Base-by-base conservation (phyloP, 2,888 invertebrate genomes). In the Tipula lateralis region DNA sequence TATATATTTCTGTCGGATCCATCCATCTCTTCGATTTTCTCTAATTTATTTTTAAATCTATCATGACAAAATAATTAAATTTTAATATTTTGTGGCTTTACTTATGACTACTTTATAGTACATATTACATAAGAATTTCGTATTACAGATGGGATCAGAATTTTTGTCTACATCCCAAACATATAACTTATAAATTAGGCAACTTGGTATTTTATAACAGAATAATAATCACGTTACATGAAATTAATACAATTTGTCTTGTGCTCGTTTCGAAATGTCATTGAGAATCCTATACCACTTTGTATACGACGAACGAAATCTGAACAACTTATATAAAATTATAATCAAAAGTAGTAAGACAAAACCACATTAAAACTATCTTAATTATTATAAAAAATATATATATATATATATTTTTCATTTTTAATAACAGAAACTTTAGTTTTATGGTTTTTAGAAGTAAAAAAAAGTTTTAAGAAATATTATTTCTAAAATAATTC, bases 401-500 rank as follows among this genome's bases (percentile, higher is more conserved):
- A 24, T 16, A 6, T 16, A 16, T 44, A 44, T 66, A 66, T 66
- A 66, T n/a, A n/a, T n/a, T n/a, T n/a, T n/a, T n/a, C n/a, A n/a
- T 66, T 66, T 66, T 66, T 66, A 66, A 66, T 66, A 24, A 66
- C 24, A 66, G 24, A 66, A 66, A 66, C 24, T 66, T 66, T 66
- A 24, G 24, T 66, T 66, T 66, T 66, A 66, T 66, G 66, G 66
- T 66, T 66, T 66, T 44, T 44, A n/a, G 44, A 16, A 44, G 24
- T 5, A 50, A 44, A 44, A 50, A 9, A 66, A 24, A 66, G 66
- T 66, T 66, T 66, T 24, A 66, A 66, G 66, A 19, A 66, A 66
- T 66, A 66, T 24, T 50, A 50, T 66, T 66, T 66, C 66, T 66
- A 66, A 66, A 24, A 66, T 66, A 66, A 66, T 66, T 66, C 66